Conservation (phyloP, 2,797 vertebrate genomes). For the Chelonia mydas region DNA sequence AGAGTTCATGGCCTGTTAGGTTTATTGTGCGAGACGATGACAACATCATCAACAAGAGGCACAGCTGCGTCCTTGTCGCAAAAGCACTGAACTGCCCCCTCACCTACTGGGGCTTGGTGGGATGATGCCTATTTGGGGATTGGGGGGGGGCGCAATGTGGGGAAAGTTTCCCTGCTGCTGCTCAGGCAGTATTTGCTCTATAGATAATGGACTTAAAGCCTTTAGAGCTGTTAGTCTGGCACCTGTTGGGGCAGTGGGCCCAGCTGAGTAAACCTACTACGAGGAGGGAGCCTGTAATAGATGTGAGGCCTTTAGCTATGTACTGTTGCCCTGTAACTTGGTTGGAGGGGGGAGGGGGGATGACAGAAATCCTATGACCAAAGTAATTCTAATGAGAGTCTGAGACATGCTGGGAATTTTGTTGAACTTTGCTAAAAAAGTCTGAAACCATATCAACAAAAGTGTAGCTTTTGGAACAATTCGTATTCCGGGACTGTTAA, state of each 20-base stretch:
- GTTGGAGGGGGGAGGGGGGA: neutral
- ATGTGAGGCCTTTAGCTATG: neutral
- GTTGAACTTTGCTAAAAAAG: neutral
- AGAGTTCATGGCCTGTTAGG: too few species aligned
- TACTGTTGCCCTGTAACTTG: neutral
- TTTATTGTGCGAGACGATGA: too few species aligned
- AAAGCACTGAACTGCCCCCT: rapidly evolving
- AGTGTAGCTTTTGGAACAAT: neutral
- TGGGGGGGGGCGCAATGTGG: neutral
- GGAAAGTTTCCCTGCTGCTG: neutral
- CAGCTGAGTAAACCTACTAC: rapidly evolving
- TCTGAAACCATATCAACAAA: neutral
- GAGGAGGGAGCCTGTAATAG: rapidly evolving
- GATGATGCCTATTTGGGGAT: neutral
- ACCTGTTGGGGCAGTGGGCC: neutral
- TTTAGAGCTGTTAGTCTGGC: neutral
- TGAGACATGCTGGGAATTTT: neutral
- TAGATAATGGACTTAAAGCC: rapidly evolving
- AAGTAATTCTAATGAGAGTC: rapidly evolving
- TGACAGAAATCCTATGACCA: neutral
- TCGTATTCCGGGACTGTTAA: rapidly evolving
- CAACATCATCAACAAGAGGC: neutral
- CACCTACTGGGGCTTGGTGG: rapidly evolving
- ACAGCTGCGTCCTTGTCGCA: rapidly evolving
- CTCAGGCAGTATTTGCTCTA: neutral